phyloP scores from a whole-genome alignment of 1,140 invertebrate species.

The Leptinotarsa lineolata region DNA sequence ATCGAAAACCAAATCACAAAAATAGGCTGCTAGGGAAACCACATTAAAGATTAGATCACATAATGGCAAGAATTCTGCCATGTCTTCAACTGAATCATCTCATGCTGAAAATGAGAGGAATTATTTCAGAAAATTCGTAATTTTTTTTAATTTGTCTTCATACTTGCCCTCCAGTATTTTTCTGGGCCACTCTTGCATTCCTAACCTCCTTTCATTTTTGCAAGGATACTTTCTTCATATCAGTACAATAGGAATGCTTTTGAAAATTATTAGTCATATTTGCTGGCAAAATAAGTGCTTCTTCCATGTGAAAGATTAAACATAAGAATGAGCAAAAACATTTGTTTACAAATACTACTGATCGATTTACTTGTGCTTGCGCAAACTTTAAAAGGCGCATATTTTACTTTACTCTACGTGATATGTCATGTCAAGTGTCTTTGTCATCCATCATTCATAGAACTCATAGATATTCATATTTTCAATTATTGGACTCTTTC shows the following conservation, averaged over 20 bases:
- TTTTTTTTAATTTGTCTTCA: slow-evolving; percentile 25
- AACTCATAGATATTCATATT: too few species aligned
- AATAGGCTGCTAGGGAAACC: slow-evolving; percentile 87
- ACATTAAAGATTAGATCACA: slow-evolving; percentile 91
- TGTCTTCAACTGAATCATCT: slow-evolving; percentile 49
- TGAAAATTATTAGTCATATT: not conserved
- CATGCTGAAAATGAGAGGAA: slow-evolving; percentile 42
- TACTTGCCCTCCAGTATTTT: slow-evolving; percentile 47
- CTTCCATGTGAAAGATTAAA: not conserved
- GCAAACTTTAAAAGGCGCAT: slow-evolving; percentile 21
- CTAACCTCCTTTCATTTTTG: slow-evolving; percentile 52
- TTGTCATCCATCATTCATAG: too few species aligned
- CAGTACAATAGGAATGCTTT: not conserved
- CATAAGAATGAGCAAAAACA: slow-evolving; percentile 16
- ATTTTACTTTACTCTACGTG: not conserved
- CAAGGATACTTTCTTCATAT: slow-evolving; percentile 10
- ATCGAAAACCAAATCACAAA: slow-evolving; percentile 90
- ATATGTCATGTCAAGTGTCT: not conserved
- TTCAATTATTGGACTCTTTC: too few species aligned
- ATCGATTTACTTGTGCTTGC: slow-evolving; percentile 28
- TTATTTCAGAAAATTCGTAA: slow-evolving; percentile 9
- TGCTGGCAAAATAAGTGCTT: not conserved
- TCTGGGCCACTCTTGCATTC: slow-evolving; percentile 50
- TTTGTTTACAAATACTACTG: slow-evolving; percentile 8
- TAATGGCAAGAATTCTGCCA: slow-evolving; percentile 80